These are phyloP conservation scores for Chiloscyllium plagiosum DNA, from an alignment of 2,113 vertebrate genomes.

Conservation along the genomic window DNA sequence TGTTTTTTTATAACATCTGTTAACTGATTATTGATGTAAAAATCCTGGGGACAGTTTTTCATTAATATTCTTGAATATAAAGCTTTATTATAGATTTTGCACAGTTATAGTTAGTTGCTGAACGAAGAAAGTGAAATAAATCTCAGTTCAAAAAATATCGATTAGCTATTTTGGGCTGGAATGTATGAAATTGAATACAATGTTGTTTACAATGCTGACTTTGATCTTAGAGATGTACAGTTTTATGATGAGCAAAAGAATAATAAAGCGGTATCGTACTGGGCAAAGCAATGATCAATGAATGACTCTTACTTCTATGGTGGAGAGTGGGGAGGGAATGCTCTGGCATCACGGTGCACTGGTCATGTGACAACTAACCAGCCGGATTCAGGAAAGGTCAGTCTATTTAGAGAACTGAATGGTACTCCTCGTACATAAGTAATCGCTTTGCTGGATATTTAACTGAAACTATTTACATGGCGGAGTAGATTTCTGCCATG, in stretches of 20 bases:
- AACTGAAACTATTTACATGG: too few species aligned
- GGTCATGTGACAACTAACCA: background rate
- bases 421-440: too few species aligned
- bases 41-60: background rate
- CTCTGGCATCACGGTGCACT: background rate
- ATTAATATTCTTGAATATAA: conserved; percentile 10
- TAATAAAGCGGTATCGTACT: background rate
- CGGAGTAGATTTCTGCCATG: too few species aligned
- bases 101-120: background rate
- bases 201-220: background rate
- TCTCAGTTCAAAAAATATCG: background rate
- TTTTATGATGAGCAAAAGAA: background rate
- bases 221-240: background rate
- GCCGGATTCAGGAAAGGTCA: background rate
- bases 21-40: background rate
- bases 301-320: background rate
- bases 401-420: too few species aligned
- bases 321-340: background rate
- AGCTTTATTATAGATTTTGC: background rate
- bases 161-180: background rate
- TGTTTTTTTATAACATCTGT: background rate
- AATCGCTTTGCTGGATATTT: too few species aligned
- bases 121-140: background rate
- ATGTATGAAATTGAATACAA: background rate
- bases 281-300: background rate